Evolutionary conservation across 2,113 vertebrate genomes (phyloP), one percentile per base, ranked within the genome.

Genomic region (Lepus americanus): DNA sequence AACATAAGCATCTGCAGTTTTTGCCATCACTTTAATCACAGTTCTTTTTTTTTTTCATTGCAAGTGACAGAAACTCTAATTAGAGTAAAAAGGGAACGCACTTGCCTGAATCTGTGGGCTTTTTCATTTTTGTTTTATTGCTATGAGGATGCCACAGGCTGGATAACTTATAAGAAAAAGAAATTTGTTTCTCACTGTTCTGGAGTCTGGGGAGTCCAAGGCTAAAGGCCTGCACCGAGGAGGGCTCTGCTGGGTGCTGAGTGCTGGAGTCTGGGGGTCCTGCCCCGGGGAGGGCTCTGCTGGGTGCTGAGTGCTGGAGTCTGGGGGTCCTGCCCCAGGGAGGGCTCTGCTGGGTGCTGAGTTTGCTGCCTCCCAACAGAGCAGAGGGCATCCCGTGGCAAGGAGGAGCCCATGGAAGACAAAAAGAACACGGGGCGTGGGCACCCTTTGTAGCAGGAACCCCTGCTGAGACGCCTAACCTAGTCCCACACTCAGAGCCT

Each of bases 11-110:
- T 49, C 80, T 81, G 6, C 20, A 80, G 84, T 19, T 77, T 83
- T 89, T 85, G 44, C 44, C 69, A 39, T 70, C 80, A n/a, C 72
- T 80, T 82, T 81, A 70, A 92, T 66, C 31, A 77, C 19, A 19
- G 39, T 19, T n/a, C 13, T 29, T 19, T n/a, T 20, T 29, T 81
- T 72, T 87, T 84, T 80, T 36, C 73, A 55, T 77, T 81, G 33
- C 51, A 25, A 53, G 69, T 64, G 17, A 61, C 29, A 86, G 63
- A 77, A 82, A 64, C 29, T 55, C 63, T 78, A 85, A 3, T 44
- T 36, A 22, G 83, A 92, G 23, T 5, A 63, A 44, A 49, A 81
- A 25, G 51, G 44, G 31, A 69, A 23, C 4, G 14, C 31, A 25
- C 20, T n/a, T n/a, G 20, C 61, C 79, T 63, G 6, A 31, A 53